A percentile compares a stretch with the other conserved stretches of the same genome.
Evolutionary conservation across 2,888 invertebrate genomes (phyloP).

Genomic region (Lochmaea capreae): DNA sequence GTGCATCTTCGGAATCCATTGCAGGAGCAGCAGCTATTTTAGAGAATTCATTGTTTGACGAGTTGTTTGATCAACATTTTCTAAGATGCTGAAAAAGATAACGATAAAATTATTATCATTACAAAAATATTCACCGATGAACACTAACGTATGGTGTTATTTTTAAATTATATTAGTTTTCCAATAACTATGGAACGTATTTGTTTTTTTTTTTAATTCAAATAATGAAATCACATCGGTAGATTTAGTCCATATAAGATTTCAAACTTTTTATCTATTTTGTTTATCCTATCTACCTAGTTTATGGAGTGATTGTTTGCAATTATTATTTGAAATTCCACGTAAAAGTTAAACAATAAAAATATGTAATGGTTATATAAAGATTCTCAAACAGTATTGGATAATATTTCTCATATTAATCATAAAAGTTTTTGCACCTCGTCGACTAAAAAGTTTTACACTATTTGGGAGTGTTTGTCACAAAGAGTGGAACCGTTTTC

Average conservation of each 20-base stretch:
- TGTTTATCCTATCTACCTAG: background rate
- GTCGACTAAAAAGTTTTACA: too few relatives aligned
- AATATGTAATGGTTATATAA: too few relatives aligned
- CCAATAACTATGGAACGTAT: too few relatives aligned
- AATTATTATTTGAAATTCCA: background rate
- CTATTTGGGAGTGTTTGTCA: background rate
- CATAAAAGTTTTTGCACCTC: too few relatives aligned
- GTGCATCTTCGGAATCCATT: constrained; percentile 58
- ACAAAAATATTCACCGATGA: too few relatives aligned
- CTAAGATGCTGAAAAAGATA: constrained; percentile 37
- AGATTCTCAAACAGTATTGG: too few relatives aligned
- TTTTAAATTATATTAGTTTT: too few relatives aligned
- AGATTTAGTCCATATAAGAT: background rate
- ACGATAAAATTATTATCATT: constrained; percentile 17
- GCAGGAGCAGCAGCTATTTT: constrained; percentile 43
- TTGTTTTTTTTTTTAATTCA: too few relatives aligned
- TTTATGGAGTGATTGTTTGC: background rate
- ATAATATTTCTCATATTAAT: too few relatives aligned
- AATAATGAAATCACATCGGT: background rate
- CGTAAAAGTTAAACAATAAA: background rate
- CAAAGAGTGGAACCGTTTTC: background rate
- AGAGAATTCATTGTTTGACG: constrained; percentile 38
- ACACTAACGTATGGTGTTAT: too few relatives aligned
- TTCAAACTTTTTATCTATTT: background rate
- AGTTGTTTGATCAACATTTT: constrained; percentile 31